A percentile compares a stretch with the other conserved stretches of the same genome.
Evolutionary conservation across 35 echinoderm and acorn worm genomes (phyloP).

Genomic region (Acanthaster planci): DNA sequence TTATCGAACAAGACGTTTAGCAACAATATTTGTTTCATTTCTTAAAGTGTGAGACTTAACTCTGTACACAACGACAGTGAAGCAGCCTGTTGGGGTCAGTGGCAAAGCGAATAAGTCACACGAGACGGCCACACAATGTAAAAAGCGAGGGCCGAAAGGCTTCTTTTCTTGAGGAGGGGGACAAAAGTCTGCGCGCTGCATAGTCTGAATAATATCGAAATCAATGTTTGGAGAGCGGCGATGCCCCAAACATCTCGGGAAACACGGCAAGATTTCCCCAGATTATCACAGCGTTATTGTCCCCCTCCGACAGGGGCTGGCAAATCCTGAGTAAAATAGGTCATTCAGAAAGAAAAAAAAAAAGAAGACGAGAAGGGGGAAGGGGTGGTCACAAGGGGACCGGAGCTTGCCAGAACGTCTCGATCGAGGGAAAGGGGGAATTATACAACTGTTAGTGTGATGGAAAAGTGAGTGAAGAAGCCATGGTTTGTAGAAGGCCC

Average conservation of each 20-base stretch:
- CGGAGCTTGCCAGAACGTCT: not conserved
- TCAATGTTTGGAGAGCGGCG: conserved; percentile 3
- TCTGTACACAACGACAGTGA: no score
- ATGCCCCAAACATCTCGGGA: conserved; percentile 14
- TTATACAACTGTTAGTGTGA: conserved; percentile 22
- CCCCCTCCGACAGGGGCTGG: not conserved
- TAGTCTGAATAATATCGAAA: not conserved
- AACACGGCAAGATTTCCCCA: conserved; percentile 18
- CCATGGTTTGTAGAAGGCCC: not conserved
- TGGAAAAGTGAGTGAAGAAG: not conserved
- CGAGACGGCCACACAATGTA: no score
- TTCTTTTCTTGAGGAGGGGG: no score
- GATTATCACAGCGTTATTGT: not conserved
- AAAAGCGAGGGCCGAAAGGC: no score
- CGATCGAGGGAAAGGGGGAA: not conserved
- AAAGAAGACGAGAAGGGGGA: not conserved
- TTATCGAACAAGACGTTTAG: no score
- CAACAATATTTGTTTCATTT: no score
- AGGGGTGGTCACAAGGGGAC: not conserved
- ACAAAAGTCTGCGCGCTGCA: no score
- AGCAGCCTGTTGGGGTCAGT: no score
- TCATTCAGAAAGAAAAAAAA: conserved; percentile 1
- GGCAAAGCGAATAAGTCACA: no score
- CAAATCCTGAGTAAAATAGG: not conserved
- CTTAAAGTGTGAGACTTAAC: no score